Percentiles rank a stretch among this genome's conserved stretches.
phyloP scores from a whole-genome alignment of 2,113 vertebrate species.

The Phaetusa simplex region DNA sequence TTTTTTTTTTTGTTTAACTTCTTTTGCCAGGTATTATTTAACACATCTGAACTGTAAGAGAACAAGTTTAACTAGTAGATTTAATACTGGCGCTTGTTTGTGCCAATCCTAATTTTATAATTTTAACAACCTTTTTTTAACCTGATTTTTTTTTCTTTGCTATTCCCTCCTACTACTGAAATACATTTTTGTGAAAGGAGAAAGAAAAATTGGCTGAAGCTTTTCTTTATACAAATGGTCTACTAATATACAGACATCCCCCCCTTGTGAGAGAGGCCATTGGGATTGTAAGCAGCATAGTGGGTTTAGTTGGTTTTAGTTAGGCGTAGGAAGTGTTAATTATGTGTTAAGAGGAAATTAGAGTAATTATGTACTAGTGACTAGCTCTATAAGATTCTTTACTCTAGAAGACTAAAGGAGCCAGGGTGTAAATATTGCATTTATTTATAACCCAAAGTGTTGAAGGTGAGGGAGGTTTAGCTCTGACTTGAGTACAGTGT shows the following conservation, averaged over 20 bases:
- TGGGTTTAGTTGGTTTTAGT: neutral
- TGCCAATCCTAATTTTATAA: neutral
- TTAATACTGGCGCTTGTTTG: neutral
- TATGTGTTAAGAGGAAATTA: neutral
- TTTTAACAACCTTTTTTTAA: neutral
- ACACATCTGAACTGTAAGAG: neutral
- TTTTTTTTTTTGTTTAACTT: neutral
- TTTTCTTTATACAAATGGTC: neutral
- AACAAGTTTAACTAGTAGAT: neutral
- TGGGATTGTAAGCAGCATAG: neutral
- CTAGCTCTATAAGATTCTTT: neutral
- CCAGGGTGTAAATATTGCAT: neutral
- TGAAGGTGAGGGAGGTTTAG: neutral
- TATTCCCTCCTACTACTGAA: neutral
- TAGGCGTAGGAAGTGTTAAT: neutral
- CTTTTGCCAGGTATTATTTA: neutral
- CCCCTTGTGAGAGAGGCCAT: neutral
- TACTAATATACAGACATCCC: rapidly evolving
- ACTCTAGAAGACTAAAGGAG: neutral
- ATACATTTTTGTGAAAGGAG: neutral
- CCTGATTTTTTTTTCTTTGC: neutral
- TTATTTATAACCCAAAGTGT: neutral
- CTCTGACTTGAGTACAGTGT: neutral
- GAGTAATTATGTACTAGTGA: neutral
- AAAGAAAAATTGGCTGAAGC: neutral